Evolutionary conservation across 2,113 vertebrate species (phyloP).

Genomic region (Ailuropoda melanoleuca): DNA sequence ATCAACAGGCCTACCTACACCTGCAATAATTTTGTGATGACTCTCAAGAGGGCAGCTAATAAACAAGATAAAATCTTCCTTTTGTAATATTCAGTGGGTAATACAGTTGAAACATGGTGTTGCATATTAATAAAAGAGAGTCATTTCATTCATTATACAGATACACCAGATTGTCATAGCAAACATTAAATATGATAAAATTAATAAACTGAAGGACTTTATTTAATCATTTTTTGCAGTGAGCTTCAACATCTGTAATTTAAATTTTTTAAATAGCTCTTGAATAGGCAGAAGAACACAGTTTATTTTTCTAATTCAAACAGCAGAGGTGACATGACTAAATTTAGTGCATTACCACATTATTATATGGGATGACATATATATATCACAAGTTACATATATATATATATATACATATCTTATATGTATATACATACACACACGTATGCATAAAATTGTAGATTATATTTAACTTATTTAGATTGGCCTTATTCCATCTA

Average conservation of each 20-base stretch:
- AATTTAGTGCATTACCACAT: not conserved
- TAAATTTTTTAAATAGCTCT: not conserved
- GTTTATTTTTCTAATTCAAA: not conserved
- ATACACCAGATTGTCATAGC: conserved; percentile 62
- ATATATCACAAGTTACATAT: not conserved
- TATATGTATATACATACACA: not conserved
- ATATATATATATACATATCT: not conserved
- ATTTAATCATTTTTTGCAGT: conserved; percentile 64
- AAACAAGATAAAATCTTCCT: conserved; percentile 78
- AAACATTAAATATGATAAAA: conserved; percentile 72
- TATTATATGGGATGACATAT: not conserved
- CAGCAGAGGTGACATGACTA: not conserved
- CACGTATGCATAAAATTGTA: not conserved
- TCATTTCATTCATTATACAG: conserved; percentile 40
- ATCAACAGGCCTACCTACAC: conserved; percentile 42
- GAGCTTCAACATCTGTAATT: not conserved
- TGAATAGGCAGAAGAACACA: not conserved
- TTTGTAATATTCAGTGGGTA: conserved; percentile 74
- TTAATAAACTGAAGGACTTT: conserved; percentile 52
- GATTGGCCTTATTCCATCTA: not conserved
- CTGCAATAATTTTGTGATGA: conserved; percentile 72
- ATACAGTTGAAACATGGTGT: conserved; percentile 77
- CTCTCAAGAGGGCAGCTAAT: conserved; percentile 77
- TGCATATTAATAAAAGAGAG: conserved; percentile 74
- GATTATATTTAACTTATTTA: not conserved